phyloP scores from a whole-genome alignment of 2,888 invertebrate species.

The Tipula unca region DNA sequence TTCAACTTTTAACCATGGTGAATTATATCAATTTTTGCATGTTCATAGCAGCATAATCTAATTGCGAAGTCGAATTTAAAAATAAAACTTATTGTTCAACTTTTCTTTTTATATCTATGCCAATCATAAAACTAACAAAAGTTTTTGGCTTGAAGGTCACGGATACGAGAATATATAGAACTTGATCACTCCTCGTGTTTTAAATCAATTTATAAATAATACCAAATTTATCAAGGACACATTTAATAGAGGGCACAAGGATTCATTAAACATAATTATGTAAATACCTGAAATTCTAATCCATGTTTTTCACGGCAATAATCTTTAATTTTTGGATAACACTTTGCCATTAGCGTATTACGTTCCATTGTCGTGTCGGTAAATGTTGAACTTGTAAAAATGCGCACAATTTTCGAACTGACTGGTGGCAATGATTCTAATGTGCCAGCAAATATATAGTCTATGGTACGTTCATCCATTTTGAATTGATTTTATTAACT shows the following conservation, averaged over 20 bases:
- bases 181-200: not conserved
- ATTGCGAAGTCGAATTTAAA: not conserved
- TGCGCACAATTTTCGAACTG: constrained; percentile 95
- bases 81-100: not conserved
- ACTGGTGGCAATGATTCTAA: constrained; percentile 85
- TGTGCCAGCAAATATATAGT: constrained; percentile 82
- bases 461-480: constrained; percentile 88
- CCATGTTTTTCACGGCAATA: constrained; percentile 96
- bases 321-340: constrained; percentile 93
- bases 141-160: not conserved
- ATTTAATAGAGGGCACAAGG: not conserved
- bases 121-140: not conserved
- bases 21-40: not conserved
- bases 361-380: constrained; percentile 97
- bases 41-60: not conserved
- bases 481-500: constrained; percentile 1
- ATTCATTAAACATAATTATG: not conserved
- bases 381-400: constrained; percentile 97
- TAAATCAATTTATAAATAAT: not conserved
- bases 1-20: not conserved
- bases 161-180: not conserved
- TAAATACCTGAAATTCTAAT: constrained; percentile 85
- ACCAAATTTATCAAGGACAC: not conserved
- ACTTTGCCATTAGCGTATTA: constrained; percentile 95
- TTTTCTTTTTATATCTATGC: not conserved